These are phyloP conservation scores for Pao palembangensis DNA, from an alignment of 2,113 vertebrate genomes.

Conservation along the genomic window DNA sequence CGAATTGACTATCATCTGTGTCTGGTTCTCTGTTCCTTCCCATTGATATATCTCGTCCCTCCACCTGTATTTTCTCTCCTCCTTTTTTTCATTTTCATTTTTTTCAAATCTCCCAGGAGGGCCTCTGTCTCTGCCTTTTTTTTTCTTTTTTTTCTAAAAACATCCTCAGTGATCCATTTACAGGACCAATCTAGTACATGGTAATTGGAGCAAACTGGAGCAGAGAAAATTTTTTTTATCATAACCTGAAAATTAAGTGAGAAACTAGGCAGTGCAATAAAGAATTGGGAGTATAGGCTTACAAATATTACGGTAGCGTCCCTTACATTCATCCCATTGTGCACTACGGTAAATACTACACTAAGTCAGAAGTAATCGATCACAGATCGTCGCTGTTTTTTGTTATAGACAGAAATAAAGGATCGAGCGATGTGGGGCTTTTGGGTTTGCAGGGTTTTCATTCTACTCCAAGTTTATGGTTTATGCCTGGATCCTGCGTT, in stretches of 20 bases:
- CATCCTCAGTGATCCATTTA: conserved; percentile 12
- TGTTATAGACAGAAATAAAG: conserved; percentile 34
- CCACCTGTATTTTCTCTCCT: conserved; percentile 39
- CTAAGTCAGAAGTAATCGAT: conserved; percentile 53
- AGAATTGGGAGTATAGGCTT: neutral
- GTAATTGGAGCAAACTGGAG: conserved; percentile 8
- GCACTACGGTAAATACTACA: conserved; percentile 15
- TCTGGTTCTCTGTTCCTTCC: conserved; percentile 4
- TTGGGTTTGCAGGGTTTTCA: conserved; percentile 29
- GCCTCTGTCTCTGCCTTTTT: conserved; percentile 16
- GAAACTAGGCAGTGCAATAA: too few relatives aligned
- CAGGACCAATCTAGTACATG: conserved; percentile 7
- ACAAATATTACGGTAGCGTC: conserved; percentile 21
- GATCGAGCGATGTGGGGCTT: conserved; percentile 55
- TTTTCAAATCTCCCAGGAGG: conserved; percentile 42
- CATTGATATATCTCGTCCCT: conserved; percentile 23
- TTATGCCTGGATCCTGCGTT: conserved; percentile 14
- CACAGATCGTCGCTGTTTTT: conserved; percentile 34
- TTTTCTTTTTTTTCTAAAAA: conserved; percentile 1
- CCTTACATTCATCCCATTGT: neutral
- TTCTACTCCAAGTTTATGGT: conserved; percentile 22
- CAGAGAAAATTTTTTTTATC: neutral
- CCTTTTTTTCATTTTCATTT: conserved; percentile 25
- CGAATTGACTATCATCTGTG: conserved; percentile 3
- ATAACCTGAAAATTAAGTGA: too few relatives aligned